These are phyloP conservation scores for Desoria tigrina DNA, from an alignment of 2,888 invertebrate genomes.

Conservation along the genomic window DNA sequence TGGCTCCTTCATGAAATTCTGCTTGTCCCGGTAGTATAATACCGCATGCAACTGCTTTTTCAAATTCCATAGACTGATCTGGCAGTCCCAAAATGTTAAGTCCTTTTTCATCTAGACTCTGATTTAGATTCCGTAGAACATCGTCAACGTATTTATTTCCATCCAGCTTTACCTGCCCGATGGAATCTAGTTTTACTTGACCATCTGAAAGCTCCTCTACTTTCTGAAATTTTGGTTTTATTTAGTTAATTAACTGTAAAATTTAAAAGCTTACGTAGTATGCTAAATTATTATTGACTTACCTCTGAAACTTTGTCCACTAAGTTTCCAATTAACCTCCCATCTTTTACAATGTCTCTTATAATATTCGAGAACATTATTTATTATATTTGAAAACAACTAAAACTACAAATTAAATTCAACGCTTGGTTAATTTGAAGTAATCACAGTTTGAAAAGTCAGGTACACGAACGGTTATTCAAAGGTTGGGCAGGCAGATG, in stretches of 20 bases:
- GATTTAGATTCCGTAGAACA: not conserved
- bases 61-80: not conserved
- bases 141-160: conserved; percentile 6
- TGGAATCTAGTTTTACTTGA: not conserved
- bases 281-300: not conserved
- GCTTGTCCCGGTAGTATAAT: conserved; percentile 1
- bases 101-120: not conserved
- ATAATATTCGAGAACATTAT: not conserved
- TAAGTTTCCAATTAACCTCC: not conserved
- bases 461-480: no score
- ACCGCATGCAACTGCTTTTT: conserved; percentile 6
- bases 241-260: no score
- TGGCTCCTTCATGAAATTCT: not conserved
- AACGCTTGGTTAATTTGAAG: no score
- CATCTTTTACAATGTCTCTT: not conserved
- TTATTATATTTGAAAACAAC: no score
- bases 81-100: not conserved
- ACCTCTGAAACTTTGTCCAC: conserved; percentile 6
- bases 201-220: not conserved
- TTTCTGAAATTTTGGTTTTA: conserved; percentile 5
- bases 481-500: no score
- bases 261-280: no score
- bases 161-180: not conserved
- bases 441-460: no score
- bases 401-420: no score